phyloP scores from a whole-genome alignment of 2,113 vertebrate species.

The Ellobius talpinus region DNA sequence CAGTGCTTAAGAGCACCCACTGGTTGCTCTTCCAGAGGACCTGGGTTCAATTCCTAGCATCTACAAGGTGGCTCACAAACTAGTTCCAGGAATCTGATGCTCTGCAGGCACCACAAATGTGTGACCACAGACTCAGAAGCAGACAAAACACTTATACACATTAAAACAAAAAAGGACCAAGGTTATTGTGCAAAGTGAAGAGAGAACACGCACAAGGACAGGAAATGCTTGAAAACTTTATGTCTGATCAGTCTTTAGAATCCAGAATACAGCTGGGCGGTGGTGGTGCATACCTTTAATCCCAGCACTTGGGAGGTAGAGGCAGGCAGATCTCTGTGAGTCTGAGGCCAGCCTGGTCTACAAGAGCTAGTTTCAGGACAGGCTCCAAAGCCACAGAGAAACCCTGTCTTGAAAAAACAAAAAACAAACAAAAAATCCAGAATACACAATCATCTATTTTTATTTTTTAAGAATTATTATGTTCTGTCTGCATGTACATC shows the following conservation, averaged over 20 bases:
- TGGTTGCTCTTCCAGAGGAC: background rate
- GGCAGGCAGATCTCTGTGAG: too few relatives aligned
- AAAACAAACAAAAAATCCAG: too few relatives aligned
- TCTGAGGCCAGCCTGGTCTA: too few relatives aligned
- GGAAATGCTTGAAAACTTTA: background rate
- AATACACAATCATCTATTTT: too few relatives aligned
- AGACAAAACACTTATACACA: background rate
- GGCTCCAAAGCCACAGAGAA: too few relatives aligned
- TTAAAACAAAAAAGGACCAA: background rate
- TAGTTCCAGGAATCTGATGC: background rate
- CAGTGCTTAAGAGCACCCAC: background rate
- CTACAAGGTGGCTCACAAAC: too few relatives aligned
- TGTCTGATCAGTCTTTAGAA: background rate
- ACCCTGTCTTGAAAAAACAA: too few relatives aligned
- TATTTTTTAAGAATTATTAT: too few relatives aligned
- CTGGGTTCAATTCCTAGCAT: background rate
- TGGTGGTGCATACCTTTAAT: too few relatives aligned
- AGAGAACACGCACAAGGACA: background rate
- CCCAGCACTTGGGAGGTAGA: too few relatives aligned
- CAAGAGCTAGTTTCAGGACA: too few relatives aligned
- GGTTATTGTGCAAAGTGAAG: background rate
- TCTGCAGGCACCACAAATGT: background rate
- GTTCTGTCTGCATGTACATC: too few relatives aligned
- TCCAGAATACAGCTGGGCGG: background rate
- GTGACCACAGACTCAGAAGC: background rate